These are phyloP conservation scores for Cecidostiba fungosa DNA, from an alignment of 2,888 invertebrate species.

Conservation along the genomic window DNA sequence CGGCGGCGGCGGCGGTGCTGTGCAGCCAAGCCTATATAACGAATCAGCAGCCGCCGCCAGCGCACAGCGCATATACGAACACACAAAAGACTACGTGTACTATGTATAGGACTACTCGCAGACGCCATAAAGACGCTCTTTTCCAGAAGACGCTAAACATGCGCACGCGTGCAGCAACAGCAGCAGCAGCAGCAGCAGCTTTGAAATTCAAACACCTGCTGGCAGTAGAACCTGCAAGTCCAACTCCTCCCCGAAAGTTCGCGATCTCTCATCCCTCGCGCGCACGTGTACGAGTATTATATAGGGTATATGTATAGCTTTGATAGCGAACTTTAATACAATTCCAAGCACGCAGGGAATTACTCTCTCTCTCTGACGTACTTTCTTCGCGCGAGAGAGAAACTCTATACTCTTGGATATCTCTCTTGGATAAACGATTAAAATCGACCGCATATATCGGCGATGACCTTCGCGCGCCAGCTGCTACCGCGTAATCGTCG, in stretches of 20 bases:
- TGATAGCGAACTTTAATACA: conserved; percentile 59
- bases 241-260: conserved; percentile 41
- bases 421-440: conserved; percentile 1
- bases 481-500: neutral
- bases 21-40: neutral
- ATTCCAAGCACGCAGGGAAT: conserved; percentile 64
- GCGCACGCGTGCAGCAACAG: neutral
- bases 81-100: neutral
- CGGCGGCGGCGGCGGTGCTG: neutral
- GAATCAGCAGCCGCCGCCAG: neutral
- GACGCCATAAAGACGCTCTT: neutral
- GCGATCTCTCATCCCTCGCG: conserved; percentile 22
- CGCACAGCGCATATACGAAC: neutral
- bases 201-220: conserved; percentile 54
- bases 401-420: neutral
- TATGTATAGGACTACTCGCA: neutral
- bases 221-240: neutral
- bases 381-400: neutral
- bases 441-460: conserved; percentile 32
- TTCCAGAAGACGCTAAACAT: conserved; percentile 51
- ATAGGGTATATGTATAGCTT: too few species aligned
- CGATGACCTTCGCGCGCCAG: conserved; percentile 40
- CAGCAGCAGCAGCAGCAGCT: conserved; percentile 7
- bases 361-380: conserved; percentile 42
- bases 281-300: neutral